A percentile compares a stretch with the other conserved stretches of the same genome.
Evolutionary conservation across 2,888 invertebrate species (phyloP).

Genomic region (Octodonta nipae): DNA sequence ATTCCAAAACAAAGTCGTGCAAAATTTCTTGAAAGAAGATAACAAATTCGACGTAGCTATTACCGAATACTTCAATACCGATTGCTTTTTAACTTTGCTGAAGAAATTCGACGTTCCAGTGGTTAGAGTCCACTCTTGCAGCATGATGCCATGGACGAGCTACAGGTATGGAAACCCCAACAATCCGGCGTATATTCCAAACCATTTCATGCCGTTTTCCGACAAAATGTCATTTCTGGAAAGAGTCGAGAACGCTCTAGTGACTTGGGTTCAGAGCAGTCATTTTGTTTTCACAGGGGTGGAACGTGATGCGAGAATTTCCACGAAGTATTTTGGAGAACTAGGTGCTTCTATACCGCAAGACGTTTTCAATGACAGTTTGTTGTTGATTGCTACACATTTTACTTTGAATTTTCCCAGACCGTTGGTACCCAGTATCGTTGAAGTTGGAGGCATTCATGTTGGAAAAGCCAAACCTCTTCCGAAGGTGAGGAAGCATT

Average conservation of each 20-base stretch:
- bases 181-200: conserved; percentile 38
- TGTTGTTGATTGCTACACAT: conserved; percentile 39
- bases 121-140: conserved; percentile 37
- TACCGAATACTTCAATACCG: conserved; percentile 54
- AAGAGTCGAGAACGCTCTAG: conserved; percentile 34
- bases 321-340: conserved; percentile 23
- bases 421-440: conserved; percentile 36
- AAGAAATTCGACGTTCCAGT: conserved; percentile 47
- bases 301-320: conserved; percentile 17
- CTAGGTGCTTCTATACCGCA: conserved; percentile 28
- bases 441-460: conserved; percentile 44
- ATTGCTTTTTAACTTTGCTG: conserved; percentile 52
- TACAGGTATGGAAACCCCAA: conserved; percentile 38
- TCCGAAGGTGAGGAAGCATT: conserved; percentile 35
- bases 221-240: conserved; percentile 28
- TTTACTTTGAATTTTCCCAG: conserved; percentile 32
- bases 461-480: conserved; percentile 26
- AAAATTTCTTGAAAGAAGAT: conserved; percentile 31
- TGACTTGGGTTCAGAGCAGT: conserved; percentile 14
- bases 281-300: conserved; percentile 16
- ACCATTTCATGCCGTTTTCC: conserved; percentile 33
- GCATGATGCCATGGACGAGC: conserved; percentile 34
- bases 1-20: conserved; percentile 26
- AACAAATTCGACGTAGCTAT: conserved; percentile 51
- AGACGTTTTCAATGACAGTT: conserved; percentile 36